phyloP scores from a whole-genome alignment of 2,797 vertebrate genomes.

The Rhinophrynus dorsalis region DNA sequence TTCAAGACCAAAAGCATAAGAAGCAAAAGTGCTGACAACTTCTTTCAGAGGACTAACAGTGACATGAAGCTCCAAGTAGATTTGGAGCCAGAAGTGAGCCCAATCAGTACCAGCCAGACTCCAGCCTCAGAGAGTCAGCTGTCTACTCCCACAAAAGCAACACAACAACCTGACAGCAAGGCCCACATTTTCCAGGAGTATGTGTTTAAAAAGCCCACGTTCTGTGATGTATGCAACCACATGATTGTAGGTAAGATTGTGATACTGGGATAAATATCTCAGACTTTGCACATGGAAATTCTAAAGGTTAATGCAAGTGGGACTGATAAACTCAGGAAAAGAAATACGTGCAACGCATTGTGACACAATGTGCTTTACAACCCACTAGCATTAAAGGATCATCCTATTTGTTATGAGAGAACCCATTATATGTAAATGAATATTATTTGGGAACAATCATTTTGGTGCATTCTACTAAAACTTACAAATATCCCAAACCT shows the following conservation, averaged over 20 bases:
- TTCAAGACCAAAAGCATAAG: constrained; percentile 97
- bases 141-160: constrained; percentile 76
- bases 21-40: constrained; percentile 98
- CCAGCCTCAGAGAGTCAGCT: constrained; percentile 69
- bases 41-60: constrained; percentile 84
- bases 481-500: too few relatives aligned
- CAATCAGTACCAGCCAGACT: constrained; percentile 79
- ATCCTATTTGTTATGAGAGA: too few relatives aligned
- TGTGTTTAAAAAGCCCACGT: constrained; percentile 97
- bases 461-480: too few relatives aligned
- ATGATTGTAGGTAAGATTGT: constrained; percentile 94
- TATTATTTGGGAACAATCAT: too few relatives aligned
- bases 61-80: constrained; percentile 82
- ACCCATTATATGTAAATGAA: too few relatives aligned
- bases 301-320: too few relatives aligned
- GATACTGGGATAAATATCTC: background rate
- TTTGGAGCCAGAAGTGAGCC: constrained; percentile 79
- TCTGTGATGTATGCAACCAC: constrained; percentile 98
- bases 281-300: background rate
- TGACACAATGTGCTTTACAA: too few relatives aligned
- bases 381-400: too few relatives aligned
- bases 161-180: constrained; percentile 76
- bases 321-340: too few relatives aligned
- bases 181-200: constrained; percentile 93
- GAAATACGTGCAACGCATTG: too few relatives aligned